Percentiles rank a stretch among this genome's conserved stretches.
Evolutionary conservation across 2,888 invertebrate species (phyloP).

Genomic region (Margaritifera margaritifera): DNA sequence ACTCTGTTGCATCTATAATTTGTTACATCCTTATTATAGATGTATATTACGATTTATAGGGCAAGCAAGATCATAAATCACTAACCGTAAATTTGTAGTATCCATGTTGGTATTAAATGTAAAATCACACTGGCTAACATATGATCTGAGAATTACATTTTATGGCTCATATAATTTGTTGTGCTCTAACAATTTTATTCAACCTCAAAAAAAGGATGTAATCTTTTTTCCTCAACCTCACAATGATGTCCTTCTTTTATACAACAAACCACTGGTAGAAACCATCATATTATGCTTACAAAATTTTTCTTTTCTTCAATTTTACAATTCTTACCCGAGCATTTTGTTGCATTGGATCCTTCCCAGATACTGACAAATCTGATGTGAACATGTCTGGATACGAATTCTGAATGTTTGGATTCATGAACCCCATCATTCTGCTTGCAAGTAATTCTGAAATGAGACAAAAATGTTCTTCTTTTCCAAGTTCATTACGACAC

Average conservation of each 20-base stretch:
- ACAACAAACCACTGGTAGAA: background rate
- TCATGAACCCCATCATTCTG: slow-evolving; percentile 54
- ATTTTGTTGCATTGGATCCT: slow-evolving; percentile 36
- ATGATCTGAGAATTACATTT: background rate
- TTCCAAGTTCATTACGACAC: background rate
- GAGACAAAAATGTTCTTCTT: background rate
- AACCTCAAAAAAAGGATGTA: too few relatives aligned
- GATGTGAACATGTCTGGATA: slow-evolving; percentile 45
- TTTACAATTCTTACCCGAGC: slow-evolving; percentile 26
- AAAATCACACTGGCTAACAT: background rate
- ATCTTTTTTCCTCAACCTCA: too few relatives aligned
- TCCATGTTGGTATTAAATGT: too few relatives aligned
- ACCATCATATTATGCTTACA: slow-evolving; percentile 1
- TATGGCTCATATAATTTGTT: background rate
- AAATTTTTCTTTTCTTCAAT: background rate
- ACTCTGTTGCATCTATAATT: too few relatives aligned
- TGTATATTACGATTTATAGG: too few relatives aligned
- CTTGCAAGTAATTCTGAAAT: slow-evolving; percentile 46
- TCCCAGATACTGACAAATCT: slow-evolving; percentile 5
- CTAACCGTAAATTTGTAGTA: too few relatives aligned
- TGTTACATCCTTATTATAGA: too few relatives aligned
- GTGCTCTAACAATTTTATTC: background rate
- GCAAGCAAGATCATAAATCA: too few relatives aligned
- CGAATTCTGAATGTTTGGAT: slow-evolving; percentile 42
- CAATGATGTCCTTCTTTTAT: background rate